These are phyloP conservation scores for Proteles cristata DNA, from an alignment of 2,113 vertebrate species.

Conservation along the genomic window DNA sequence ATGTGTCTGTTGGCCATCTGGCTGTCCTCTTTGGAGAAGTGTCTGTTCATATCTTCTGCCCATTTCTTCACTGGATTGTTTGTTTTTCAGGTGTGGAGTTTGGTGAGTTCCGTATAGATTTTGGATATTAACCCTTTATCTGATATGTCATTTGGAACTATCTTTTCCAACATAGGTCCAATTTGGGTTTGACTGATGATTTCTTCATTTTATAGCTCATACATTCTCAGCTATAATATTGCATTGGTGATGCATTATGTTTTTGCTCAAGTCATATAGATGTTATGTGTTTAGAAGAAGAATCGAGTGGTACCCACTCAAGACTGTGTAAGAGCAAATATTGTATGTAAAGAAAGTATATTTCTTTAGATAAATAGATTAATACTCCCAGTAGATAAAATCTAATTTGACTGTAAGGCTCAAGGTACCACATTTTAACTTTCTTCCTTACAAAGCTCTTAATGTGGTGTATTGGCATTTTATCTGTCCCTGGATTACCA, in stretches of 20 bases:
- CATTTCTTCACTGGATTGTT: too few species aligned
- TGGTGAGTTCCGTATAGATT: too few species aligned
- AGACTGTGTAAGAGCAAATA: not conserved
- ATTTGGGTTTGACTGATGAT: conserved; percentile 33
- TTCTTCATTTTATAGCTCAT: not conserved
- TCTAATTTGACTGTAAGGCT: conserved; percentile 13
- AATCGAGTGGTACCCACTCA: not conserved
- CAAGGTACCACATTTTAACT: conserved; percentile 25
- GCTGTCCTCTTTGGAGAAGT: too few species aligned
- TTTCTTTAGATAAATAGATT: conserved; percentile 31
- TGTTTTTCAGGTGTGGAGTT: too few species aligned
- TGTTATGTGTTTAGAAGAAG: conserved; percentile 33
- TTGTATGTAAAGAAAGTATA: conserved; percentile 56
- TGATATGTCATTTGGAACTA: too few species aligned
- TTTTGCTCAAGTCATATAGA: not conserved
- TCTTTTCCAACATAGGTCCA: not conserved
- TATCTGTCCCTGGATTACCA: conserved; percentile 40
- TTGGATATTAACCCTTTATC: too few species aligned
- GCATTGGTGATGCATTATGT: not conserved
- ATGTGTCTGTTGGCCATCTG: too few species aligned
- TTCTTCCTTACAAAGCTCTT: conserved; percentile 28
- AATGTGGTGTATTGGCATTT: not conserved
- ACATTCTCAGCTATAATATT: not conserved
- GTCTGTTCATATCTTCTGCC: too few species aligned
- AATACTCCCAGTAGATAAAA: not conserved